Evolutionary conservation across 2,797 vertebrate genomes (phyloP).

Genomic region (Dendrocincla fuliginosa): DNA sequence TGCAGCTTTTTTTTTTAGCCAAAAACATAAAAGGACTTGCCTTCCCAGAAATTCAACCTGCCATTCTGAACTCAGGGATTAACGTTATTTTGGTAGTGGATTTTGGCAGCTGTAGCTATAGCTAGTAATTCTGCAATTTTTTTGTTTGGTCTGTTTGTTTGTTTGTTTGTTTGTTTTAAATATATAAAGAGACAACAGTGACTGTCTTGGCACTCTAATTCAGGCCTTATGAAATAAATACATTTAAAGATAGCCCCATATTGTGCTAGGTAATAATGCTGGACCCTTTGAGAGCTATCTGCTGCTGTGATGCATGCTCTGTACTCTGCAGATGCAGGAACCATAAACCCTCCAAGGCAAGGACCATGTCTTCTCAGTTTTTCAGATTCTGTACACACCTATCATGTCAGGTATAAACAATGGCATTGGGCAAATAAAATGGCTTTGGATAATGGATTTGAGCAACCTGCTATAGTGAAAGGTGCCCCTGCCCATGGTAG

Average conservation of each 20-base stretch:
- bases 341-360: not conserved
- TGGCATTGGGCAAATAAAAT: not conserved
- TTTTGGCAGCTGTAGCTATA: constrained; percentile 19
- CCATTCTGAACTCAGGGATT: not conserved
- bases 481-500: not conserved
- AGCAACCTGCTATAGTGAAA: not conserved
- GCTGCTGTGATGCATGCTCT: not conserved
- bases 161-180: not conserved
- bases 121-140: not conserved
- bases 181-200: not conserved
- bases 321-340: not conserved
- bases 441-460: not conserved
- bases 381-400: not conserved
- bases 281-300: not conserved
- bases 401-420: not conserved
- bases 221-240: not conserved
- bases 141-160: not conserved
- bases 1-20: not conserved
- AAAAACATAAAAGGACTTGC: constrained; percentile 8
- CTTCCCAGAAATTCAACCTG: constrained; percentile 44
- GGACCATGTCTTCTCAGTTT: not conserved
- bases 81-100: constrained; percentile 9
- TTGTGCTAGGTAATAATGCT: not conserved
- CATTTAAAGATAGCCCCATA: not conserved
- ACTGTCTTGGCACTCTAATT: not conserved